phyloP scores from a whole-genome alignment of 1,140 invertebrate genomes.

The Hirudo medicinalis region DNA sequence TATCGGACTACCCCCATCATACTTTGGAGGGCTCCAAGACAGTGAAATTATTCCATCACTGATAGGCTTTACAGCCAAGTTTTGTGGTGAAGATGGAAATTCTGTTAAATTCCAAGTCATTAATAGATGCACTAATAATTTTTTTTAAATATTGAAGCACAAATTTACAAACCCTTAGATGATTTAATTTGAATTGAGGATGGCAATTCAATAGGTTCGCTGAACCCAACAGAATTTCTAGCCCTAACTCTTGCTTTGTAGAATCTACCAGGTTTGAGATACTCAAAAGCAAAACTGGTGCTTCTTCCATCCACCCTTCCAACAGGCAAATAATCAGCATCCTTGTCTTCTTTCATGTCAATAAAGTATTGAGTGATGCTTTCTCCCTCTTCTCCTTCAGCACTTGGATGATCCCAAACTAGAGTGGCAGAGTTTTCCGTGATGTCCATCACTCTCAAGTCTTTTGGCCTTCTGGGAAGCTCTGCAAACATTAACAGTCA shows the following conservation, averaged over 20 bases:
- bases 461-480: conserved; percentile 8
- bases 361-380: conserved; percentile 22
- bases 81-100: conserved; percentile 64
- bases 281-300: conserved; percentile 45
- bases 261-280: conserved; percentile 25
- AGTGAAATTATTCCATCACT: conserved; percentile 80
- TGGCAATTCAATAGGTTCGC: conserved; percentile 57
- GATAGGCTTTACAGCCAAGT: conserved; percentile 84
- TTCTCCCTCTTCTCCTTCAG: conserved; percentile 46
- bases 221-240: conserved; percentile 83
- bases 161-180: not conserved
- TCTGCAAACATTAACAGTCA: conserved; percentile 13
- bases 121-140: not conserved
- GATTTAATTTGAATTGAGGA: not conserved
- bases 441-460: conserved; percentile 32
- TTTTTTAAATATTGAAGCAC: not conserved
- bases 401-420: conserved; percentile 69
- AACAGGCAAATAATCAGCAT: conserved; percentile 12
- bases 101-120: conserved; percentile 39
- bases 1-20: conserved; percentile 67
- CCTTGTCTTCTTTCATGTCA: conserved; percentile 17
- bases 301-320: conserved; percentile 14
- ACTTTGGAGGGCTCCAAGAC: conserved; percentile 79
- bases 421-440: conserved; percentile 51
- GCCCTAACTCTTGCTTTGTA: conserved; percentile 90